A percentile compares a stretch with the other conserved stretches of the same genome.
These are phyloP conservation scores for Epinotia brunnichana DNA, from an alignment of 2,888 invertebrate species.

Conservation along the genomic window DNA sequence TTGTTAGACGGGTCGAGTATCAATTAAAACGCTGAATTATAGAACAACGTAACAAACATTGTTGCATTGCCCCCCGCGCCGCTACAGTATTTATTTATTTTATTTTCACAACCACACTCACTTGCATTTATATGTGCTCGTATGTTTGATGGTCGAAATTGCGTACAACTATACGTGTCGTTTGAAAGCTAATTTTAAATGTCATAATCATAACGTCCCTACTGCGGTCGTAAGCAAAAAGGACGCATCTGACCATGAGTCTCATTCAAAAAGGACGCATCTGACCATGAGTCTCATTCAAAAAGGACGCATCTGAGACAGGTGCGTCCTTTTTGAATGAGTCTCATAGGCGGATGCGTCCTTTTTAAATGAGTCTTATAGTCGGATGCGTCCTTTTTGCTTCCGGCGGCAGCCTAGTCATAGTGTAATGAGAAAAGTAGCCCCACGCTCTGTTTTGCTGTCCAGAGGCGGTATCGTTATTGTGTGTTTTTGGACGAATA, in stretches of 20 bases:
- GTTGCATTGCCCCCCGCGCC: conserved; percentile 50
- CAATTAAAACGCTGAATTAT: neutral
- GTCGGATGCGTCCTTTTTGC: too few species aligned
- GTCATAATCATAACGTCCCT: conserved; percentile 8
- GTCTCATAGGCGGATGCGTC: too few species aligned
- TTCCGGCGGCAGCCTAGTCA: too few species aligned
- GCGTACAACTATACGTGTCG: conserved; percentile 52
- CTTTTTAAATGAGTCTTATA: too few species aligned
- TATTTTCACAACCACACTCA: conserved; percentile 78
- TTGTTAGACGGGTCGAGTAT: neutral
- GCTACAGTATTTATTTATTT: conserved; percentile 72
- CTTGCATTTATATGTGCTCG: conserved; percentile 79
- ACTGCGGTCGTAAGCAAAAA: too few species aligned
- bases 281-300: too few species aligned
- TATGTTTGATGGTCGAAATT: conserved; percentile 53
- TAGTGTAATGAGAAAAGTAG: conserved; percentile 13
- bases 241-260: too few species aligned
- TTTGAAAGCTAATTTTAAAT: conserved; percentile 48
- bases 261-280: too few species aligned
- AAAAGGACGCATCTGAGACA: too few species aligned
- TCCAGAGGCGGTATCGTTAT: neutral
- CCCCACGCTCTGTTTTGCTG: conserved; percentile 1
- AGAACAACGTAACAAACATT: conserved; percentile 16
- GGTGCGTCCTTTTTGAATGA: too few species aligned
- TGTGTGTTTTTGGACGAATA: too few species aligned